These are phyloP conservation scores for Lordiphosa mommai DNA, from an alignment of 1,140 invertebrate genomes.

Conservation along the genomic window DNA sequence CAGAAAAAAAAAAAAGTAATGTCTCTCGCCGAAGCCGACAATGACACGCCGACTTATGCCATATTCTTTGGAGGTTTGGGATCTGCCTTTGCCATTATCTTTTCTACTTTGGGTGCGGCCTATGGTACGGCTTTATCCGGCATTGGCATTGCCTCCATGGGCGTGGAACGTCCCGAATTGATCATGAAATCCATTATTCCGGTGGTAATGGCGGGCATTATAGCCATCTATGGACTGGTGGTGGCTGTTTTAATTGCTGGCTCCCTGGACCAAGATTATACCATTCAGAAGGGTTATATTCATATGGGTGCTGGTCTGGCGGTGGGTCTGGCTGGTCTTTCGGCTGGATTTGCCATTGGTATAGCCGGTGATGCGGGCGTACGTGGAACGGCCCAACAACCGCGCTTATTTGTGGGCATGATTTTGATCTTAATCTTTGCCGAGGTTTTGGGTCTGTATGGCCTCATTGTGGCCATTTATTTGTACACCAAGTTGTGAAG, in stretches of 20 bases:
- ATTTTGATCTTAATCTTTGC: conserved; percentile 97
- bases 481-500: conserved; percentile 85
- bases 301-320: conserved; percentile 95
- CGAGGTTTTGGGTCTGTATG: conserved; percentile 96
- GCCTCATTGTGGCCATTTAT: conserved; percentile 95
- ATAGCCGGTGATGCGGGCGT: conserved; percentile 96
- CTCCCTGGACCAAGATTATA: conserved; percentile 81
- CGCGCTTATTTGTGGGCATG: conserved; percentile 96
- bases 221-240: conserved; percentile 93
- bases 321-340: conserved; percentile 93
- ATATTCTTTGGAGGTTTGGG: conserved; percentile 97
- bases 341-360: conserved; percentile 94
- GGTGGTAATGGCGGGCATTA: conserved; percentile 62
- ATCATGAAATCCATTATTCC: conserved; percentile 66
- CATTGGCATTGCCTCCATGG: conserved; percentile 45
- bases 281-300: conserved; percentile 86
- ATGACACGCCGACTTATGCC: conserved; percentile 81
- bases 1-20: background rate
- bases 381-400: conserved; percentile 94
- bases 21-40: background rate
- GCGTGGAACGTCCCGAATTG: conserved; percentile 34
- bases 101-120: conserved; percentile 80
- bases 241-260: conserved; percentile 94
- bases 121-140: conserved; percentile 57
- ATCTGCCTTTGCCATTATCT: conserved; percentile 96